Evolutionary conservation across 1,140 invertebrate genomes (phyloP).

Genomic region (Holotrichia oblita): DNA sequence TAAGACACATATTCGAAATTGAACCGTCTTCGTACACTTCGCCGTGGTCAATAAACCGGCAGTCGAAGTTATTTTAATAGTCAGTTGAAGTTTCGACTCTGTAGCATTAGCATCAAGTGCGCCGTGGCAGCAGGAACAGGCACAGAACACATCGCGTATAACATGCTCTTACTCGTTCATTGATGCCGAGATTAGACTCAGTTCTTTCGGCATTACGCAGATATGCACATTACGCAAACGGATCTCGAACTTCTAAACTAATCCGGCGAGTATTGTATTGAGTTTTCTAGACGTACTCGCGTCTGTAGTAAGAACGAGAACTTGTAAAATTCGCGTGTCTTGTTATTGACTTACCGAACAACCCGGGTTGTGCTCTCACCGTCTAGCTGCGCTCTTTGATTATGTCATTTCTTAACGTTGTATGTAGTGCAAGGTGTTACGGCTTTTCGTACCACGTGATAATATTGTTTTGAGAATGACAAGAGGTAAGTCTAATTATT

Average conservation of each 20-base stretch:
- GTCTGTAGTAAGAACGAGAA: background rate
- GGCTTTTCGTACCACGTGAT: conserved; percentile 10
- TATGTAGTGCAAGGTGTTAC: conserved; percentile 31
- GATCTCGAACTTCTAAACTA: background rate
- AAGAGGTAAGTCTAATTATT: conserved; percentile 12
- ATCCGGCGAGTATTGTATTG: background rate
- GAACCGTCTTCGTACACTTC: conserved; percentile 35
- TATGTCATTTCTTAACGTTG: conserved; percentile 27
- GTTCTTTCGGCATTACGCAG: background rate
- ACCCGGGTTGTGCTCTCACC: conserved; percentile 3
- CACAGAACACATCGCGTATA: conserved; percentile 21
- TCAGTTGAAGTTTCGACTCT: conserved; percentile 35
- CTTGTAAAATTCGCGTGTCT: conserved; percentile 14
- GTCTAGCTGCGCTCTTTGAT: background rate
- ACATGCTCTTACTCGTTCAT: conserved; percentile 27
- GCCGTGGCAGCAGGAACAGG: conserved; percentile 10
- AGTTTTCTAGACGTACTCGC: background rate
- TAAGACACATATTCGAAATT: conserved; percentile 30
- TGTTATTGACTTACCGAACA: conserved; percentile 2
- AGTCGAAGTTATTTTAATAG: conserved; percentile 37
- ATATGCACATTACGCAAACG: background rate
- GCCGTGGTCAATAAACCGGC: conserved; percentile 35
- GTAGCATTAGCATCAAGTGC: conserved; percentile 34
- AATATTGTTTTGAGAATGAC: background rate
- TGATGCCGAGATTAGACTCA: conserved; percentile 21